Evolutionary conservation across 2,888 invertebrate genomes (phyloP).

Genomic region (Oxyteleia sp.): DNA sequence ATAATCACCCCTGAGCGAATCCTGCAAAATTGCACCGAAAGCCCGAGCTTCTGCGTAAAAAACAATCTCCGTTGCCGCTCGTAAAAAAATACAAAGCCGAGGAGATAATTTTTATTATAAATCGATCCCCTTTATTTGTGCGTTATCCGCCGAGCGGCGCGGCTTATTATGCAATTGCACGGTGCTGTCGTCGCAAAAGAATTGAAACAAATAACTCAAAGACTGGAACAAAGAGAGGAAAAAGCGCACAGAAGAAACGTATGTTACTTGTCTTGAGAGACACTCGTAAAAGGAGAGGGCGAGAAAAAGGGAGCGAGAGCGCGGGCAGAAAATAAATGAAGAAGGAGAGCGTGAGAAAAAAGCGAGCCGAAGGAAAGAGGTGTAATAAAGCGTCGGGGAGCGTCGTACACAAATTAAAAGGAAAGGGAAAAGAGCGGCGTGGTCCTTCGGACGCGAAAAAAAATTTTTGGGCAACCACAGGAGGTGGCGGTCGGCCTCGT

Average conservation of each 20-base stretch:
- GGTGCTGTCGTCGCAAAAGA: constrained; percentile 16
- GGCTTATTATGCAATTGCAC: constrained; percentile 32
- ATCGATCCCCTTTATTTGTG: constrained; percentile 20
- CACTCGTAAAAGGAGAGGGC: constrained; percentile 7
- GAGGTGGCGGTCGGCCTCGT: constrained; percentile 83
- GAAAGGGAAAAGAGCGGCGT: constrained; percentile 2
- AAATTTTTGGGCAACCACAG: constrained; percentile 73
- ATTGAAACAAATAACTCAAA: constrained; percentile 44
- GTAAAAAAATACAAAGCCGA: constrained; percentile 6
- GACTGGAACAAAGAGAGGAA: constrained; percentile 6
- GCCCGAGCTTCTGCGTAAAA: constrained; percentile 10
- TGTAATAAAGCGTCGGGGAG: constrained; percentile 41
- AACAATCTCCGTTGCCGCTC: constrained; percentile 16
- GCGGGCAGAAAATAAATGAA: constrained; percentile 13
- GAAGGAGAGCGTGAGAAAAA: not conserved
- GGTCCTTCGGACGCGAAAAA: constrained; percentile 52
- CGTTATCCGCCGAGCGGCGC: constrained; percentile 11
- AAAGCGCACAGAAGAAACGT: constrained; percentile 16
- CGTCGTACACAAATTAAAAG: constrained; percentile 38
- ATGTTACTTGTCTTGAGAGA: constrained; percentile 43
- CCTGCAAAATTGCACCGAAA: constrained; percentile 13
- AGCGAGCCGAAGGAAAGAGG: not conserved
- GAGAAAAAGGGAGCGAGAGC: constrained; percentile 9
- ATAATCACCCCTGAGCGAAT: constrained; percentile 10
- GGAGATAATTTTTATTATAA: constrained; percentile 28